Percentiles rank a stretch among this genome's conserved stretches.
Evolutionary conservation across 2,888 invertebrate genomes (phyloP).

Genomic region (Ceriagrion tenellum): DNA sequence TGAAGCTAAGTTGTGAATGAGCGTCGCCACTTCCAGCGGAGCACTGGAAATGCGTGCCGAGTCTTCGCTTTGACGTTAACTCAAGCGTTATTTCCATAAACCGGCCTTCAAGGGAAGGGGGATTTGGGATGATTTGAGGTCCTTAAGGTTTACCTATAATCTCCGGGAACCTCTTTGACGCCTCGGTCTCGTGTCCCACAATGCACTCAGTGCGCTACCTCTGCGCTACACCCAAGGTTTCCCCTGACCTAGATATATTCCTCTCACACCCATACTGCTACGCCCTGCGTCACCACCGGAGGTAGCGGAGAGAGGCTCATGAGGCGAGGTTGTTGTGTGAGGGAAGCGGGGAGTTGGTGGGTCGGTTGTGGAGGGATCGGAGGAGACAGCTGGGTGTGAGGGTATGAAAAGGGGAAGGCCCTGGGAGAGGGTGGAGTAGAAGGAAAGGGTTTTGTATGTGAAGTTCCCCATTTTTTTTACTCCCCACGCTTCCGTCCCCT

Average conservation of each 20-base stretch:
- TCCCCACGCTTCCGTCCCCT: not conserved
- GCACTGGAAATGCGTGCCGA: too few species aligned
- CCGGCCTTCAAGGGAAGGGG: too few species aligned
- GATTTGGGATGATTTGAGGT: not conserved
- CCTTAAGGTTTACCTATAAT: slow-evolving; percentile 41
- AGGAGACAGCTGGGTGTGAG: not conserved
- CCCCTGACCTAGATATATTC: slow-evolving; percentile 53
- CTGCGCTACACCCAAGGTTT: slow-evolving; percentile 50
- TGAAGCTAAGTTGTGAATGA: too few species aligned
- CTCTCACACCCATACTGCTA: not conserved
- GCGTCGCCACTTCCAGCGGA: too few species aligned
- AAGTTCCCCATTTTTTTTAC: not conserved
- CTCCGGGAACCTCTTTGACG: slow-evolving; percentile 29
- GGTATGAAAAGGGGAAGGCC: not conserved
- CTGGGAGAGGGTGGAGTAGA: not conserved
- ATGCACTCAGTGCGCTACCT: slow-evolving; percentile 33
- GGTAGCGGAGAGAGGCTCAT: not conserved
- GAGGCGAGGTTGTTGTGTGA: not conserved
- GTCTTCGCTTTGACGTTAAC: too few species aligned
- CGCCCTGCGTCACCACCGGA: not conserved
- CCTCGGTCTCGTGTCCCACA: slow-evolving; percentile 48
- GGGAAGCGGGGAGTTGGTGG: not conserved
- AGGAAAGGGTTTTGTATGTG: too few species aligned
- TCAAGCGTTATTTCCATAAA: too few species aligned
- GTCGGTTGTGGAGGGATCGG: not conserved